Evolutionary conservation across 64 coral and sea anemone genomes (phyloP).

Genomic region (Cladopsammia gracilis): DNA sequence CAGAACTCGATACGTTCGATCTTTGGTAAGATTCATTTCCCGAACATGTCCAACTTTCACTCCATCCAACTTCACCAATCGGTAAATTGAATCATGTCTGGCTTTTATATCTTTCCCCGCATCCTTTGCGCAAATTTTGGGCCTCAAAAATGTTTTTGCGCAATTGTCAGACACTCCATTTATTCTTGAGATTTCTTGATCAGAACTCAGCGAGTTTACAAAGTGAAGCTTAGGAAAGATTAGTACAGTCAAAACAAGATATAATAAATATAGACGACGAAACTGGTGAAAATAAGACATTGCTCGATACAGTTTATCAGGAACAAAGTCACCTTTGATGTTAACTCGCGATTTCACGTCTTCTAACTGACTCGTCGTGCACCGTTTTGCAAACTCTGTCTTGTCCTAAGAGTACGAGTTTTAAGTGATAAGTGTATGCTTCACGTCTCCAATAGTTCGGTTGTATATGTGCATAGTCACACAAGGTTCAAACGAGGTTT

Average conservation of each 20-base stretch:
- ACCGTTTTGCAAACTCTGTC: neutral
- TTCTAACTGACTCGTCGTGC: too few species aligned
- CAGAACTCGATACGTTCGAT: neutral
- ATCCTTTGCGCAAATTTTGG: conserved; percentile 22
- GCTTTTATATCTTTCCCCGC: neutral
- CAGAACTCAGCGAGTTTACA: neutral
- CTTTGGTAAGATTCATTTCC: conserved; percentile 8
- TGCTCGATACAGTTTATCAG: too few species aligned
- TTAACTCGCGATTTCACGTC: too few species aligned
- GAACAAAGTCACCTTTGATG: too few species aligned
- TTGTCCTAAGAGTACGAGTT: neutral
- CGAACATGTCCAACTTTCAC: conserved; percentile 39
- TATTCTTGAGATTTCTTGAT: neutral
- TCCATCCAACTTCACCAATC: neutral
- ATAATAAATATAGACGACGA: neutral
- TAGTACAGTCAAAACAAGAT: neutral
- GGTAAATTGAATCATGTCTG: neutral
- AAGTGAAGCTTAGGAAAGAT: neutral
- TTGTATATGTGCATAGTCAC: too few species aligned
- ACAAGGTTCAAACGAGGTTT: too few species aligned
- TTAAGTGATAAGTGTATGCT: too few species aligned
- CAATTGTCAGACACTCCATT: neutral
- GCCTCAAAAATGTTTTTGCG: neutral
- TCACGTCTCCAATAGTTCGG: too few species aligned
- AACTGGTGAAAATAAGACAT: neutral